phyloP scores from a whole-genome alignment of 2,797 vertebrate genomes.

The Rhinophrynus dorsalis region DNA sequence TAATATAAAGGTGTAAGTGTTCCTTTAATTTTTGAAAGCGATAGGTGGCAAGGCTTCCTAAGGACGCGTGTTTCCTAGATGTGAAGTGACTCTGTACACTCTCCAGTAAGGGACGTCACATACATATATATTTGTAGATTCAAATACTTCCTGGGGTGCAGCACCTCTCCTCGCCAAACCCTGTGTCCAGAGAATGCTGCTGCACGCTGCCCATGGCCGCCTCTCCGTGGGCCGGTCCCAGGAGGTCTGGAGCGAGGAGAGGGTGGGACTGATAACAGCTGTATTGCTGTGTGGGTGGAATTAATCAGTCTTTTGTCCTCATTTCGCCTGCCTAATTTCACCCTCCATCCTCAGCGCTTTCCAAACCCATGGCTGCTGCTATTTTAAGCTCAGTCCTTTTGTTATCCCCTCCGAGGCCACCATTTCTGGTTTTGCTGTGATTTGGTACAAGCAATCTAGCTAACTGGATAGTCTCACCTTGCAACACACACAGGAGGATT shows the following conservation, averaged over 20 bases:
- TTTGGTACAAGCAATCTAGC: no score
- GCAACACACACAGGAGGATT: no score
- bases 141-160: neutral
- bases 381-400: neutral
- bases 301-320: neutral
- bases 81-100: no score
- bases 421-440: no score
- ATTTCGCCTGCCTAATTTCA: neutral
- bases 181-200: neutral
- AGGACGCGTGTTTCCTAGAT: no score
- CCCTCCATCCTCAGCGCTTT: neutral
- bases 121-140: neutral
- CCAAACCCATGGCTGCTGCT: neutral
- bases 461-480: no score
- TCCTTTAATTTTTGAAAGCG: no score
- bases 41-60: no score
- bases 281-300: neutral
- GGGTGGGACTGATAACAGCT: neutral
- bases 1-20: no score
- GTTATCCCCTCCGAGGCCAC: neutral
- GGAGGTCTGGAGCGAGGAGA: neutral
- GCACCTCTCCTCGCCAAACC: neutral
- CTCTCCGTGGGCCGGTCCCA: neutral
- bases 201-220: neutral
- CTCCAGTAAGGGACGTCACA: neutral